phyloP scores from a whole-genome alignment of 2,113 vertebrate species.

The Tautogolabrus adspersus region DNA sequence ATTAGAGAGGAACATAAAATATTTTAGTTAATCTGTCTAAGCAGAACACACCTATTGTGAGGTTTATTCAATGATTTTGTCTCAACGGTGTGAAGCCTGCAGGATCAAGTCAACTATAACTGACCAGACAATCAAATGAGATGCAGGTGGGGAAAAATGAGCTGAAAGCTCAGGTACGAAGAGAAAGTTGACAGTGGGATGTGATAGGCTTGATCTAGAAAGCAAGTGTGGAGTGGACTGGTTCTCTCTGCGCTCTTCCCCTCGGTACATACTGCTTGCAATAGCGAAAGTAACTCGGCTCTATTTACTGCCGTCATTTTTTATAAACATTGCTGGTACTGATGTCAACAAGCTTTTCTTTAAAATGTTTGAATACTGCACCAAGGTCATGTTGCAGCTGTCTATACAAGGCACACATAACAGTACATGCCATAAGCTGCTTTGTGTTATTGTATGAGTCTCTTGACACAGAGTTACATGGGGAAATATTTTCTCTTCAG shows the following conservation, averaged over 20 bases:
- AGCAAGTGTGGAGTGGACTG: too few species aligned
- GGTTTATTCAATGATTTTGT: too few species aligned
- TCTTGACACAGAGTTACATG: background rate
- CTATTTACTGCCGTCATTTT: background rate
- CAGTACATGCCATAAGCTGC: background rate
- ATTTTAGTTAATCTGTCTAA: too few species aligned
- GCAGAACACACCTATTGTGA: too few species aligned
- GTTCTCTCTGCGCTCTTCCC: background rate
- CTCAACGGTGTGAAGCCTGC: too few species aligned
- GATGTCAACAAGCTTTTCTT: background rate
- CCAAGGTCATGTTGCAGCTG: background rate
- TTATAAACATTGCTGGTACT: conserved; percentile 9
- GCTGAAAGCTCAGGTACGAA: too few species aligned
- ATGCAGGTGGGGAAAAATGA: too few species aligned
- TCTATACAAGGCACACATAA: background rate
- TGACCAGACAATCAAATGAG: too few species aligned
- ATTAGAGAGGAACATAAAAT: too few species aligned
- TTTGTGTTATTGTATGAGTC: background rate
- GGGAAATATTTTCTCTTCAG: background rate
- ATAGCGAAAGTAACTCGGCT: background rate
- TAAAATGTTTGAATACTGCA: conserved; percentile 6
- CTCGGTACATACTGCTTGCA: background rate
- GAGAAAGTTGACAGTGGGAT: too few species aligned
- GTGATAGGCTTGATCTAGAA: too few species aligned
- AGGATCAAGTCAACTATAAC: too few species aligned